Conservation (phyloP, 2,797 vertebrate genomes). For the Phaenicophaeus curvirostris region DNA sequence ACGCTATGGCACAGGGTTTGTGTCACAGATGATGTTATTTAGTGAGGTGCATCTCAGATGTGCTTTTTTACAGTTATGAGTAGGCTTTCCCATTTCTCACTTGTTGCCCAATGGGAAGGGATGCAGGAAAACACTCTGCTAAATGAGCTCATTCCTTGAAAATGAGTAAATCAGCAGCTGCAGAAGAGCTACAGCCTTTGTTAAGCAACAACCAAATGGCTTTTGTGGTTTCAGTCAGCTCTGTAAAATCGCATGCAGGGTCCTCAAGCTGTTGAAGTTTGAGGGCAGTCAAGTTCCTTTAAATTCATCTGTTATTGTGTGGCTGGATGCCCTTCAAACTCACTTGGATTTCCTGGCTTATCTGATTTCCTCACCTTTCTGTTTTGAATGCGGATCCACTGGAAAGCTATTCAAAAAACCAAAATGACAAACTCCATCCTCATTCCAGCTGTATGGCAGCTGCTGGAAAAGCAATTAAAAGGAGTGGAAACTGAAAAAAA, state of each 20-base stretch:
- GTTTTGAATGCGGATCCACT: neutral
- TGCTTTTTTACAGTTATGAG: neutral
- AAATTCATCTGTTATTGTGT: neutral
- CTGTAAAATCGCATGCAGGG: neutral
- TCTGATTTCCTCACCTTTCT: neutral
- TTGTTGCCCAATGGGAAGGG: neutral
- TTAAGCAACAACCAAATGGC: neutral
- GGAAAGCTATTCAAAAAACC: neutral
- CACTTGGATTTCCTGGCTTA: neutral
- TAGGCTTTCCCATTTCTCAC: neutral
- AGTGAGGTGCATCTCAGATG: neutral
- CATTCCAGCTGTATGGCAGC: conserved; percentile 5
- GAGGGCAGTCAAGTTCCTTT: neutral
- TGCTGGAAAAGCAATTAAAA: conserved; percentile 37
- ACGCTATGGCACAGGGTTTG: fast-evolving
- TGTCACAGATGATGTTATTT: fast-evolving
- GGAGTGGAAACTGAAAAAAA: neutral
- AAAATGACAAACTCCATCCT: neutral
- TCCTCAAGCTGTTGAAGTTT: neutral
- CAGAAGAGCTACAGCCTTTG: neutral
- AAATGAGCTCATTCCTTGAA: conserved; percentile 13
- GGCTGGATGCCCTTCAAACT: neutral
- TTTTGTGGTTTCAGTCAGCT: neutral
- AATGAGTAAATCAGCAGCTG: conserved; percentile 38
- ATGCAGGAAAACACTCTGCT: neutral